Base-by-base conservation (phyloP, 2,888 invertebrate species). In the Cordilura impudica region DNA sequence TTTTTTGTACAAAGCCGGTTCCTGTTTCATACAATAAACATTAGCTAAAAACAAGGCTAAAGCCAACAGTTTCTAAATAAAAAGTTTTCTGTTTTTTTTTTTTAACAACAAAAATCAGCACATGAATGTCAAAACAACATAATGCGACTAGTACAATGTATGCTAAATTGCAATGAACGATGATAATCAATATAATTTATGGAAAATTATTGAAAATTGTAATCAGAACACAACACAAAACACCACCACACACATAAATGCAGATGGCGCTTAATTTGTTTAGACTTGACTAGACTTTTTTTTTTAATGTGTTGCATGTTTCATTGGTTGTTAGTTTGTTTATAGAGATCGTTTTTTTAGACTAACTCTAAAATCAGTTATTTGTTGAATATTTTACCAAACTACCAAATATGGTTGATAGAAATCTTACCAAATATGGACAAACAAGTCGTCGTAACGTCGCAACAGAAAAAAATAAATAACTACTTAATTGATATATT, bases 341-440 rank as follows among this genome's bases (percentile, higher is more conserved):
- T n/a, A n/a, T n/a, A n/a, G n/a, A n/a, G n/a, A n/a, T n/a, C n/a
- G n/a, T n/a, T 39, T 39, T 39, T 39, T 39, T 39, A 39, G 35
- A n/a, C 35, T 39, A 39, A 39, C 35, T 39, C 29, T 23, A 31
- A 56, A 66, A 21, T 39, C 39, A 14, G 47, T 53, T 54, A 54
- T 69, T 72, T 67, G 45, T 63, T 75, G 63, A 43, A 54, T 63
- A 45, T 61, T 54, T 39, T 39, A 39, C 35, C 35, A 12, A 39
- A 49, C 26, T 47, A 43, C 79, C 79, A 74, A 72, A 77, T 81
- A 77, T 74, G 74, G 79, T n/a, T 21, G 10, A 39, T 39, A 70
- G 60, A 73, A 81, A 73, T 69, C 12, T n/a, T 45, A 10, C 67
- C 72, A 65, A 70, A 78, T 78, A 78, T 78, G 70, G 75, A n/a